Evolutionary conservation across 2,113 vertebrate genomes (phyloP), one percentile per base, ranked within the genome.

Genomic region (Lepus europaeus): DNA sequence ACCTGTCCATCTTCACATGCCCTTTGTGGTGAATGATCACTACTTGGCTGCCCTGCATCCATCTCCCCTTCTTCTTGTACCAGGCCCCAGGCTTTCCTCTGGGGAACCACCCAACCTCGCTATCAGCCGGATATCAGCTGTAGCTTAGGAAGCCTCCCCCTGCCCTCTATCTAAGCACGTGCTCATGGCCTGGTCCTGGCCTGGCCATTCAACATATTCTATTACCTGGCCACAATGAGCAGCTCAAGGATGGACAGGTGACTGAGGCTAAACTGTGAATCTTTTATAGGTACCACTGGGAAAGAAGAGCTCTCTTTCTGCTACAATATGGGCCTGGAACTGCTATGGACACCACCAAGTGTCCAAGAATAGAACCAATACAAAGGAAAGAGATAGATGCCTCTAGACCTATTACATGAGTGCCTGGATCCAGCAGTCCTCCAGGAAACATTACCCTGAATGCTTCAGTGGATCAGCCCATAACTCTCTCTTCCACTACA

Each of bases 11-110:
- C 64, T 66, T 49, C 61, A 9, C 6, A 0, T 7, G 29, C 12
- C 9, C 59, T 36, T 6, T 2, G 16, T 2, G 2, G 51, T 23
- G 14, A 64, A 22, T 16, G 0, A 51, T 1, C 12, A 1, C 39
- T 36, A 51, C 10, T 69, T 59, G 79, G 14, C 69, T 49, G 45
- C 9, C 33, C 22, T 4, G 2, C 1, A 4, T 45, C 45, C 3
- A 3, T 25, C 6, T 16, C 25, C 31, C 29, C 14, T 31, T 36
- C 27, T 59, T 85, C 53, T 27, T 51, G 29, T 14, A 22, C 9
- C 2, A 63, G 72, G 12, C 25, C 56, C 74, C 39, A 69, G 39
- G 2, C 3, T 13, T 29, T 39, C 56, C 23, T 59, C 20, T 36
- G 13, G 56, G 49, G 17, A 89, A 73, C 51, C 14, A 0, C 56